Conservation (phyloP, 1,140 invertebrate genomes). For the Andrena cerasifolii region DNA sequence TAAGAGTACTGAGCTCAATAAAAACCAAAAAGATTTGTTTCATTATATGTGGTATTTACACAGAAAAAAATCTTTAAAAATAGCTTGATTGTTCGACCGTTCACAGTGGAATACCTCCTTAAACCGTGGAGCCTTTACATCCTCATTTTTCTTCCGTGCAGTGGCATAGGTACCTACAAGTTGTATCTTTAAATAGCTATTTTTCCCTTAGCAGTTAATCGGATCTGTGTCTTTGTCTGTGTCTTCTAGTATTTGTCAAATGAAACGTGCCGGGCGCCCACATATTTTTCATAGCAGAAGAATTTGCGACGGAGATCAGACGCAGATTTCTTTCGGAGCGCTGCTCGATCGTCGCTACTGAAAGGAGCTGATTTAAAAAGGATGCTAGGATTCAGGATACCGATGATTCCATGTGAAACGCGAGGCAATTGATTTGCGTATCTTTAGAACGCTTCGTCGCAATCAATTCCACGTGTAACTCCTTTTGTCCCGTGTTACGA, state of each 20-base stretch:
- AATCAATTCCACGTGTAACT: constrained; percentile 22
- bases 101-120: too few species aligned
- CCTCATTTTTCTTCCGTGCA: too few species aligned
- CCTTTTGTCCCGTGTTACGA: not conserved
- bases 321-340: not conserved
- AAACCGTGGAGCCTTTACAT: too few species aligned
- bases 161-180: too few species aligned
- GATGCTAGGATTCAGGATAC: not conserved
- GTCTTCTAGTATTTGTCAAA: not conserved
- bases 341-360: constrained; percentile 9
- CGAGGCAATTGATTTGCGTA: not conserved
- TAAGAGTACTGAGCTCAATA: too few species aligned
- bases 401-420: not conserved
- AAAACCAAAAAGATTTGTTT: too few species aligned
- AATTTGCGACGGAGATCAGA: not conserved
- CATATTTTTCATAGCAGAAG: not conserved
- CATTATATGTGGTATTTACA: too few species aligned
- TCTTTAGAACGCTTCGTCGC: not conserved
- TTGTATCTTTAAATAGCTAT: too few species aligned
- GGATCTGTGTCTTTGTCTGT: not conserved
- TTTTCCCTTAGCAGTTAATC: too few species aligned
- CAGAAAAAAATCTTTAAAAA: too few species aligned
- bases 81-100: too few species aligned
- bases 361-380: constrained; percentile 4
- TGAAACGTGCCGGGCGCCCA: not conserved